Conservation (phyloP, 1,140 invertebrate species). For the Zaprionus inermis region DNA sequence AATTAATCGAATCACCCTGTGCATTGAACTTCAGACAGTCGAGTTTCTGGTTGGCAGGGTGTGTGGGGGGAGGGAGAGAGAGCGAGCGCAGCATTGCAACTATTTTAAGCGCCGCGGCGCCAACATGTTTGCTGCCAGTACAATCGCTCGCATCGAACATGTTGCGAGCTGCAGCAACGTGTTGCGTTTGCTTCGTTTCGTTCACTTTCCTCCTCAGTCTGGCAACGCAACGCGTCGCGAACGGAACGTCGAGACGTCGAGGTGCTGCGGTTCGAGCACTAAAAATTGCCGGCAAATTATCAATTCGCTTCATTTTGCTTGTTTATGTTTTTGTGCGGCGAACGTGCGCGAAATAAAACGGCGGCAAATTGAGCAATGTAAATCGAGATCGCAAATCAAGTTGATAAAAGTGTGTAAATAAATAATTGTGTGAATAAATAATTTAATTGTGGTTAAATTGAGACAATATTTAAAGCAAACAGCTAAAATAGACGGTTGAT, state of each 20-base stretch:
- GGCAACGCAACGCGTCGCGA: conserved; percentile 38
- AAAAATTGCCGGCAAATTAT: conserved; percentile 34
- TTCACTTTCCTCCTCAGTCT: conserved; percentile 14
- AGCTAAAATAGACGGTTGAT: no score
- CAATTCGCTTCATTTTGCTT: conserved; percentile 35
- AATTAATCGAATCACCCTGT: conserved; percentile 51
- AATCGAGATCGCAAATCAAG: conserved; percentile 19
- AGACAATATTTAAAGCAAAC: background rate
- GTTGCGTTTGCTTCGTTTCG: background rate
- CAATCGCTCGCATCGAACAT: conserved; percentile 30
- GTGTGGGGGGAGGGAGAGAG: no score
- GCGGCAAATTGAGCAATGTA: conserved; percentile 48
- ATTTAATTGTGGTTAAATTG: background rate
- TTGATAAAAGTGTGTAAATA: conserved; percentile 27
- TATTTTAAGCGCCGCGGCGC: conserved; percentile 38
- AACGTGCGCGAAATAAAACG: conserved; percentile 41
- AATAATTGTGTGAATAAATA: conserved; percentile 28
- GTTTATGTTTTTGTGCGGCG: conserved; percentile 49
- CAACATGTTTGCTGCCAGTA: conserved; percentile 9
- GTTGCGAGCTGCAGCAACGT: conserved; percentile 23
- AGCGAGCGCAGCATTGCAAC: conserved; percentile 12
- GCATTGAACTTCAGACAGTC: conserved; percentile 60
- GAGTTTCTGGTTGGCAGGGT: background rate
- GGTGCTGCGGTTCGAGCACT: conserved; percentile 1
- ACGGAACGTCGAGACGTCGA: conserved; percentile 22